A percentile compares a stretch with the other conserved stretches of the same genome.
Evolutionary conservation across 2,113 vertebrate genomes (phyloP).

Genomic region (Ammodramus savannarum): DNA sequence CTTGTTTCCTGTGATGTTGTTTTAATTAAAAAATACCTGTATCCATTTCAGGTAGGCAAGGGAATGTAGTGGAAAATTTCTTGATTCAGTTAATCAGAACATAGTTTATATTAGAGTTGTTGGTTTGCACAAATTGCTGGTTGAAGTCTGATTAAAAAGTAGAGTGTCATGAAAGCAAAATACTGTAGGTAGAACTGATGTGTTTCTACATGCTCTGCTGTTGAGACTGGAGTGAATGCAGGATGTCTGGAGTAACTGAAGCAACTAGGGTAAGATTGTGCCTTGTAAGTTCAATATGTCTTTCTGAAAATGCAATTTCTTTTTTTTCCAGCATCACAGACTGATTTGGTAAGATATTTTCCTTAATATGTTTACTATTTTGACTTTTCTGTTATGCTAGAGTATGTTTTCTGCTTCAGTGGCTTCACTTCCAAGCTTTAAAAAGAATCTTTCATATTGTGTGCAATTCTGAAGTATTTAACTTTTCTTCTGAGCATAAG

Average conservation of each 20-base stretch:
- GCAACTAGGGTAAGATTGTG: background rate
- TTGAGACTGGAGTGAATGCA: background rate
- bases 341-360: constrained; percentile 65
- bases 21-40: background rate
- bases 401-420: background rate
- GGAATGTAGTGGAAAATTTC: background rate
- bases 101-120: background rate
- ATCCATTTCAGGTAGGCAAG: background rate
- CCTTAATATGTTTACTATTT: background rate
- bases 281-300: background rate
- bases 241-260: background rate
- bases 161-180: background rate
- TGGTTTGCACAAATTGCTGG: background rate
- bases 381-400: background rate
- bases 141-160: background rate
- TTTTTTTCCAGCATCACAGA: constrained; percentile 54
- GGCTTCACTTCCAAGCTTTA: background rate
- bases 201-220: background rate
- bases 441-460: background rate
- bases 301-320: constrained; percentile 42
- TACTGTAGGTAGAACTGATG: background rate
- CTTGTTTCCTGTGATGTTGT: background rate
- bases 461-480: background rate
- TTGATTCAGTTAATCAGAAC: background rate
- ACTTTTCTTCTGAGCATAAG: background rate